Percentiles rank a stretch among this genome's conserved stretches.
phyloP scores from a whole-genome alignment of 2,888 invertebrate species.

The Parapristionchus giblindavisi region DNA sequence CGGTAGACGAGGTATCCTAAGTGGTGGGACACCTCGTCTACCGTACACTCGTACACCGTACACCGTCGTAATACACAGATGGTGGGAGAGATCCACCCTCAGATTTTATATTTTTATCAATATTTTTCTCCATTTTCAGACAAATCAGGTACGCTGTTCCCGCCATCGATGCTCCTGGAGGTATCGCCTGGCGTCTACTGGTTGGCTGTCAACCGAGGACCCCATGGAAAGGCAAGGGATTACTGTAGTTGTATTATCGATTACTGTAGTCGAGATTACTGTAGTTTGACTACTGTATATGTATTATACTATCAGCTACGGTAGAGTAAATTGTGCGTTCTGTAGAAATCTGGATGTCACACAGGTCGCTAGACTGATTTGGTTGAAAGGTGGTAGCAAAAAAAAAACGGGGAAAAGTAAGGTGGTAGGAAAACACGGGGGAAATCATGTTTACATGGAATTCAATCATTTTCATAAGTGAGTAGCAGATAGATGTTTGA shows the following conservation, averaged over 20 bases:
- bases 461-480: neutral
- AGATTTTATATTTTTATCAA: no score
- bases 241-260: neutral
- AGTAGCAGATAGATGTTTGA: neutral
- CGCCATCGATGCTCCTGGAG: constrained; percentile 42
- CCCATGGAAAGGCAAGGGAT: constrained; percentile 40
- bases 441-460: no score
- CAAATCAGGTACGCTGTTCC: constrained; percentile 52
- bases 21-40: no score
- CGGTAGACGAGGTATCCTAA: no score
- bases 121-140: constrained; percentile 48
- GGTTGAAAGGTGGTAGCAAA: no score
- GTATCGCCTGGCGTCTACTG: constrained; percentile 20
- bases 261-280: constrained; percentile 1
- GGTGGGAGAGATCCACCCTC: no score
- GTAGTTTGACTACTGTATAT: neutral
- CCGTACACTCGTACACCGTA: no score
- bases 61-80: no score
- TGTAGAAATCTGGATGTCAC: no score
- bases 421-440: neutral
- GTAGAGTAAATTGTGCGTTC: no score
- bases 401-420: no score
- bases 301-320: constrained; percentile 11
- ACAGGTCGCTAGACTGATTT: no score
- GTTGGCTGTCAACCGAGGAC: constrained; percentile 39